A percentile compares a stretch with the other conserved stretches of the same genome.
phyloP scores from a whole-genome alignment of 2,888 invertebrate genomes.

The Lycophotia porphyrea region DNA sequence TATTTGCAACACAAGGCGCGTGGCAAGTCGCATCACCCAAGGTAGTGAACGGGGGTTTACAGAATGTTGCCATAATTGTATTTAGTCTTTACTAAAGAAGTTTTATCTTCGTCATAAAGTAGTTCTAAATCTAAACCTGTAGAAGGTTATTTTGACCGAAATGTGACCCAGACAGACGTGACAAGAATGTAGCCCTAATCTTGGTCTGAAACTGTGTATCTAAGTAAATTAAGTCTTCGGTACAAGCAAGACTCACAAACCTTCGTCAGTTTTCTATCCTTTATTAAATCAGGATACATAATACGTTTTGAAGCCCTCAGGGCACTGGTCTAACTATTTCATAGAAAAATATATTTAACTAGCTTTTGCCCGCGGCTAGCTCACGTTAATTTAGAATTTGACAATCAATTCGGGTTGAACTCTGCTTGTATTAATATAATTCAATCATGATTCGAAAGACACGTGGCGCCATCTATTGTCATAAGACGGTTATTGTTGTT shows the following conservation, averaged over 20 bases:
- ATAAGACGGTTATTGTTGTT: too few relatives aligned
- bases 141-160: constrained; percentile 3
- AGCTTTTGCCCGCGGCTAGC: too few relatives aligned
- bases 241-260: too few relatives aligned
- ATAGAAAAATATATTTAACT: background rate
- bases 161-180: constrained; percentile 26
- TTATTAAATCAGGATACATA: background rate
- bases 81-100: background rate
- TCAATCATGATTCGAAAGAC: too few relatives aligned
- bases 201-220: background rate
- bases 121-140: background rate
- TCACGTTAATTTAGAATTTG: too few relatives aligned
- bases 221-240: background rate
- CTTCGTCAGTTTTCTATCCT: background rate
- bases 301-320: background rate
- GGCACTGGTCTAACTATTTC: background rate
- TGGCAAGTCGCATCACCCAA: background rate
- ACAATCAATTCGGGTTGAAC: too few relatives aligned
- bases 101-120: constrained; percentile 26
- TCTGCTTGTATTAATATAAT: too few relatives aligned
- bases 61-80: constrained; percentile 4
- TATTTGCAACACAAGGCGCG: background rate
- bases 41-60: background rate
- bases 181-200: background rate
- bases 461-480: too few relatives aligned